Percentiles rank a stretch among this genome's conserved stretches.
These are phyloP conservation scores for Tichodroma muraria DNA, from an alignment of 2,113 vertebrate species.

Conservation along the genomic window DNA sequence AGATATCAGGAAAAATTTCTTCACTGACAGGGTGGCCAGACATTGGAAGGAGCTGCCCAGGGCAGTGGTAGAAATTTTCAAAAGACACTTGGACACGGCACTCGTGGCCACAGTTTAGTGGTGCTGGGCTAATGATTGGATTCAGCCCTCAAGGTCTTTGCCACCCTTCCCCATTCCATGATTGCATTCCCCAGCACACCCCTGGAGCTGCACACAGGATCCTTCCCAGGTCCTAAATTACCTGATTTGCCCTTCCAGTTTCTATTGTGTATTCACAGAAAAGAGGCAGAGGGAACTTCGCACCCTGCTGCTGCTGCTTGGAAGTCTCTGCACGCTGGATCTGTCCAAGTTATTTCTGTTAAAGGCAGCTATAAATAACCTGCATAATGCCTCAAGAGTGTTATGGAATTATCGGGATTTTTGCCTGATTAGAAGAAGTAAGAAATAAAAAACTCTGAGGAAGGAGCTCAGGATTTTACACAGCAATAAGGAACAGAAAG, in stretches of 20 bases:
- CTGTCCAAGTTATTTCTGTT: conserved; percentile 44
- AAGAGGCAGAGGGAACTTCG: neutral
- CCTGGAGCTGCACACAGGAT: neutral
- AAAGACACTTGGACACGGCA: neutral
- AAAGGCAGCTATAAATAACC: conserved; percentile 26
- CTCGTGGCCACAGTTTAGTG: accelerated
- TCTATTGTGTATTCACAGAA: neutral
- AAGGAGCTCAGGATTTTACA: conserved; percentile 1
- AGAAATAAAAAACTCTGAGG: neutral
- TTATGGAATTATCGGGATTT: neutral
- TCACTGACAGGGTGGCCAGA: neutral
- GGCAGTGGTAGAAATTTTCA: neutral
- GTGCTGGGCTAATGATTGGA: neutral
- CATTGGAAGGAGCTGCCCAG: neutral
- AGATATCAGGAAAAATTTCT: neutral
- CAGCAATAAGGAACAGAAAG: neutral
- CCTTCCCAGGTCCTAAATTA: neutral
- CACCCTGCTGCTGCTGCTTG: neutral
- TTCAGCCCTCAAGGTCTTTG: neutral
- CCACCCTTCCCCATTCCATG: neutral
- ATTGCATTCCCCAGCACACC: neutral
- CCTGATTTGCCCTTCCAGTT: neutral
- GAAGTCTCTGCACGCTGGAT: neutral
- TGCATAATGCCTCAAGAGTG: neutral
- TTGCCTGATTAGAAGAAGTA: conserved; percentile 24